Evolutionary conservation across 2,888 invertebrate species (phyloP).

Genomic region (Acanthopleura granulata): DNA sequence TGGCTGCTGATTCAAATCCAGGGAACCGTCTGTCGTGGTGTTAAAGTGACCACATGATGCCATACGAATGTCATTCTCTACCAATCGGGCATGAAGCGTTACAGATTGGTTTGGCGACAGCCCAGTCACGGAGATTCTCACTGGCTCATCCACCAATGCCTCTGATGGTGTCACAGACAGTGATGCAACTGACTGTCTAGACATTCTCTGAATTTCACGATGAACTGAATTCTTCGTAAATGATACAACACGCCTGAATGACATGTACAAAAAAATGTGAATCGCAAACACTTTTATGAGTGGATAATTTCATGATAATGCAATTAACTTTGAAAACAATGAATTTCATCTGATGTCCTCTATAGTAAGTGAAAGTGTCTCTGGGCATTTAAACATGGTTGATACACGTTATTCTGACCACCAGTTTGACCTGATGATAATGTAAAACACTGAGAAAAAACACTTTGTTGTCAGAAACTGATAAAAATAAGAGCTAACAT

Average conservation of each 20-base stretch:
- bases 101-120: not conserved
- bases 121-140: not conserved
- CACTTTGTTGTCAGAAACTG: too few species aligned
- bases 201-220: slow-evolving; percentile 58
- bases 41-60: slow-evolving; percentile 24
- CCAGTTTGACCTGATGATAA: too few species aligned
- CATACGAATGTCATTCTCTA: slow-evolving; percentile 11
- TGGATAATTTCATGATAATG: too few species aligned
- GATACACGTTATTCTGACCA: too few species aligned
- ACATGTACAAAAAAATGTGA: too few species aligned
- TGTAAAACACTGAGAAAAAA: too few species aligned
- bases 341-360: too few species aligned
- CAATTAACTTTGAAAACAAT: too few species aligned
- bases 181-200: not conserved
- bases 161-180: slow-evolving; percentile 1
- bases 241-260: slow-evolving; percentile 58
- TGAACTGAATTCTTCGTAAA: slow-evolving; percentile 93
- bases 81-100: slow-evolving; percentile 19
- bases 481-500: too few species aligned
- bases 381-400: too few species aligned
- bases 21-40: slow-evolving; percentile 25
- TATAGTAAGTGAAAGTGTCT: too few species aligned
- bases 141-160: not conserved
- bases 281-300: too few species aligned
- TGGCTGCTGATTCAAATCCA: slow-evolving; percentile 20